A percentile compares a stretch with the other conserved stretches of the same genome.
Evolutionary conservation across 2,888 invertebrate genomes (phyloP).

Genomic region (Merodon equestris): DNA sequence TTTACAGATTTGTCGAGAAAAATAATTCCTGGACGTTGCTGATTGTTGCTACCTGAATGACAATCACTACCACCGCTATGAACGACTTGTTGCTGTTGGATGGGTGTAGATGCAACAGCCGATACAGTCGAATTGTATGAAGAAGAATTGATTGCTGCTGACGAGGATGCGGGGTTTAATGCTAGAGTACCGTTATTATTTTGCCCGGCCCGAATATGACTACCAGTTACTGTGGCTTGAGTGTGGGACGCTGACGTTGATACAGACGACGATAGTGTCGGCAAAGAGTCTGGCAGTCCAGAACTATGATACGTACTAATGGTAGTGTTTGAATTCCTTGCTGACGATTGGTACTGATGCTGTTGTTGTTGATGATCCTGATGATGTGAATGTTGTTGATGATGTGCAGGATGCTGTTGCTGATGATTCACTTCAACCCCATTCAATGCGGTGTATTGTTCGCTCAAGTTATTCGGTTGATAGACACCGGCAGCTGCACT

Average conservation of each 20-base stretch:
- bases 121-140: constrained; percentile 45
- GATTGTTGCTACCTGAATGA: constrained; percentile 49
- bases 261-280: constrained; percentile 23
- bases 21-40: constrained; percentile 64
- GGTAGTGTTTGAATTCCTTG: constrained; percentile 36
- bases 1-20: constrained; percentile 56
- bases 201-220: constrained; percentile 50
- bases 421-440: constrained; percentile 59
- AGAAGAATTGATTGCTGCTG: constrained; percentile 20
- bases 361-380: constrained; percentile 36
- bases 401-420: constrained; percentile 19
- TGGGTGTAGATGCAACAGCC: constrained; percentile 25
- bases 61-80: constrained; percentile 30
- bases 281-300: constrained; percentile 46
- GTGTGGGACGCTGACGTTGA: constrained; percentile 35
- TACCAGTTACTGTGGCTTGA: constrained; percentile 28
- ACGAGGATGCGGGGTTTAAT: constrained; percentile 54
- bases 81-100: constrained; percentile 58
- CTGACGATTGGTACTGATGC: constrained; percentile 33
- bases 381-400: constrained; percentile 20
- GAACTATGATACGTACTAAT: constrained; percentile 41
- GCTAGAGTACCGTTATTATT: constrained; percentile 47
- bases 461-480: constrained; percentile 46
- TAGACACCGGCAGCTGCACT: constrained; percentile 42
- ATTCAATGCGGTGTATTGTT: constrained; percentile 46